A percentile compares a stretch with the other conserved stretches of the same genome.
Conservation (phyloP, 2,888 invertebrate species). For the Spilarctia lutea region DNA sequence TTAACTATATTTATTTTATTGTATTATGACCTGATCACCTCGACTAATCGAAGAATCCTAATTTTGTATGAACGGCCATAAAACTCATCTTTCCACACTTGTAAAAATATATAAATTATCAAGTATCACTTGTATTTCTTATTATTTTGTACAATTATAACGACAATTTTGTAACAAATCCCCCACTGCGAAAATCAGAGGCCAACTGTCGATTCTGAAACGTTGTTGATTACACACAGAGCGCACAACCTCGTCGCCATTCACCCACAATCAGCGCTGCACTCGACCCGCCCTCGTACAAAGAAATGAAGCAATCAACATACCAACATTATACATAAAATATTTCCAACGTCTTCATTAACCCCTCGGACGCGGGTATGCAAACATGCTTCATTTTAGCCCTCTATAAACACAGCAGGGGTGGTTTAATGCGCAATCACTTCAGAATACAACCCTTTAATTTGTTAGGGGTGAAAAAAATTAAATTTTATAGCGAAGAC, state of each 20-base stretch:
- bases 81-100: neutral
- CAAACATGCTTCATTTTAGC: conserved; percentile 18
- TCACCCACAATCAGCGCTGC: neutral
- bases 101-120: neutral
- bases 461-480: conserved; percentile 17
- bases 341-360: conserved; percentile 17
- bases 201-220: neutral
- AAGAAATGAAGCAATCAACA: conserved; percentile 11
- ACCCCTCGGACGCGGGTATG: conserved; percentile 3
- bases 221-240: neutral
- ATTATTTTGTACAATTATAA: neutral
- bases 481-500: neutral
- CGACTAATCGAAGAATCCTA: neutral
- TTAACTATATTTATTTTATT: too few species aligned
- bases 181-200: neutral
- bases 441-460: conserved; percentile 20
- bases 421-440: conserved; percentile 20
- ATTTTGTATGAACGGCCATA: neutral
- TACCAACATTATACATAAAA: conserved; percentile 9
- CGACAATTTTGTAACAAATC: neutral
- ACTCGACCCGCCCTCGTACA: neutral
- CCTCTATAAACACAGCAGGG: conserved; percentile 17
- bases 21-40: too few species aligned
- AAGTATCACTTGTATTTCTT: neutral
- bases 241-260: neutral